Percentiles rank a stretch among this genome's conserved stretches.
phyloP scores from a whole-genome alignment of 2,113 vertebrate species.

The Saccopteryx leptura region DNA sequence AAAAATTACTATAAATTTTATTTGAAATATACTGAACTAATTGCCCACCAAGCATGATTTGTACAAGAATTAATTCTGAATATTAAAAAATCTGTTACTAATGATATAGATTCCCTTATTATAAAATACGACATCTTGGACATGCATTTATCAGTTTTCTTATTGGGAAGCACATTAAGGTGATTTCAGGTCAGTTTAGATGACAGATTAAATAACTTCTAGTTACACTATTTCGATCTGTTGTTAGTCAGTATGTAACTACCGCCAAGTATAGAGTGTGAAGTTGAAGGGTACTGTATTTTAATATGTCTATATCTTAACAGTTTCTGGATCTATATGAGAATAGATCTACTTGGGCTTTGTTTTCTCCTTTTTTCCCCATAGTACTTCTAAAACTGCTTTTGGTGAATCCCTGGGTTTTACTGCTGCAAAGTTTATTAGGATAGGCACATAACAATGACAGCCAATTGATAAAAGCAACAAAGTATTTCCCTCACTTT shows the following conservation, averaged over 20 bases:
- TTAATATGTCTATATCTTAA: background rate
- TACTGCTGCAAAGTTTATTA: conserved; percentile 4
- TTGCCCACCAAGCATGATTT: background rate
- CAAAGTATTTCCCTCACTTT: background rate
- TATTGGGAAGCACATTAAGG: conserved; percentile 36
- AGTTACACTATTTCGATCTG: background rate
- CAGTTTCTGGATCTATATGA: background rate
- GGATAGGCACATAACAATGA: background rate
- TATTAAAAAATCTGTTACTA: conserved; percentile 27
- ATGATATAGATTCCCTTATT: background rate
- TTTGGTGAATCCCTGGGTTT: background rate
- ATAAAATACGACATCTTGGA: conserved; percentile 14
- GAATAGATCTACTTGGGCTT: background rate
- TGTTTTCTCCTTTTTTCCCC: background rate
- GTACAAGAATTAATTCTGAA: background rate
- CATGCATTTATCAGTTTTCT: background rate
- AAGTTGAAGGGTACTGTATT: background rate
- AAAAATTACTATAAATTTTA: conserved; percentile 35
- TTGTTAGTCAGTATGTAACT: background rate
- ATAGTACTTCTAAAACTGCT: background rate
- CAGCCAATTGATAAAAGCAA: background rate
- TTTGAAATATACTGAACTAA: background rate
- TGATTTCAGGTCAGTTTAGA: conserved; percentile 56
- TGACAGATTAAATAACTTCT: conserved; percentile 34
- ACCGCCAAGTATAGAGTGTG: background rate